These are phyloP conservation scores for Cheilosia soror DNA, from an alignment of 2,888 invertebrate genomes.

Conservation along the genomic window DNA sequence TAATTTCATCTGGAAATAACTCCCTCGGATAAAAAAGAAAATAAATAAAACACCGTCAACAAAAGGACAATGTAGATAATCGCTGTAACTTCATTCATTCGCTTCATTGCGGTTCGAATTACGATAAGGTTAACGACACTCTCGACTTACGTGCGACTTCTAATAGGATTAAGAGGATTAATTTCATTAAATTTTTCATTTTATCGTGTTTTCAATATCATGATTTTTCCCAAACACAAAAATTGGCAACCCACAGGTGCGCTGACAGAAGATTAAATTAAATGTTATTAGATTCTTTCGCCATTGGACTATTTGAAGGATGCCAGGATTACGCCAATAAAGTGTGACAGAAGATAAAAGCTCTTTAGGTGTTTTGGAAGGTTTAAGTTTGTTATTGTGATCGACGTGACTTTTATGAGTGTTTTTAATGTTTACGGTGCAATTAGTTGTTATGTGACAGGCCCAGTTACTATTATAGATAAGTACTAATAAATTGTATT, in stretches of 20 bases:
- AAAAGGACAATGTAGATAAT: not conserved
- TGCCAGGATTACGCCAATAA: conserved; percentile 6
- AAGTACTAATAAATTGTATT: too few relatives aligned
- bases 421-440: not conserved
- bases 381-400: not conserved
- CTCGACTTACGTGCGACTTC: conserved; percentile 16
- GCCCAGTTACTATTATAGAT: not conserved
- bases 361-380: not conserved
- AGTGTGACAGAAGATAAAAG: not conserved
- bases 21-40: not conserved
- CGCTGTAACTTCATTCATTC: not conserved
- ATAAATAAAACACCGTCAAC: not conserved
- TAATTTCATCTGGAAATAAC: conserved; percentile 29
- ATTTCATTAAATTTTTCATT: conserved; percentile 42
- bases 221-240: conserved; percentile 3
- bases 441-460: conserved; percentile 8
- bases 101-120: conserved; percentile 11
- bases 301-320: not conserved
- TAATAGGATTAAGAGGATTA: conserved; percentile 45
- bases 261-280: not conserved
- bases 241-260: not conserved
- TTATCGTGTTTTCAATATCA: conserved; percentile 31
- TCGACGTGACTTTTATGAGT: not conserved
- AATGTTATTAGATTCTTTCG: conserved; percentile 5
- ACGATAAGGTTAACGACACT: conserved; percentile 37